These are phyloP conservation scores for Bombus ignitus DNA, from an alignment of 1,140 invertebrate genomes.

Conservation along the genomic window DNA sequence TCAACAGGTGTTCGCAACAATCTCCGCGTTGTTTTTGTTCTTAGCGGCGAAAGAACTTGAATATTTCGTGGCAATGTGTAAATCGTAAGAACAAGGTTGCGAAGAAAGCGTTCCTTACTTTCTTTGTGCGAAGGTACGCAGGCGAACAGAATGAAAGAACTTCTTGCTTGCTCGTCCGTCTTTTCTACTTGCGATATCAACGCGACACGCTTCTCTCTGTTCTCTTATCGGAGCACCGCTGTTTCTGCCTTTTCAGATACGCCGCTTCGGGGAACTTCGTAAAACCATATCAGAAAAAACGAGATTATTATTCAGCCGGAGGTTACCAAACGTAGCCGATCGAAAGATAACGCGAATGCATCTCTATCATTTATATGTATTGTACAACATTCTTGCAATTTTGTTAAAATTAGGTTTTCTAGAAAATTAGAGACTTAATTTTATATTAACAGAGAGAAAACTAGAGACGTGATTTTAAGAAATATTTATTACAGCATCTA, in stretches of 20 bases:
- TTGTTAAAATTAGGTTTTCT: neutral
- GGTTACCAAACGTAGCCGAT: neutral
- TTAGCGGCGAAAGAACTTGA: neutral
- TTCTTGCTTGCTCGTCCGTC: neutral
- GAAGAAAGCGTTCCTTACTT: neutral
- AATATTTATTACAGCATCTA: too few species aligned
- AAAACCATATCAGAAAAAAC: constrained; percentile 9
- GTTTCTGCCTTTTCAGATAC: constrained; percentile 13
- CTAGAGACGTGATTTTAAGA: too few species aligned
- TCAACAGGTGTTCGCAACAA: constrained; percentile 25
- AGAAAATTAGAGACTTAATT: neutral
- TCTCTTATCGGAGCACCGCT: constrained; percentile 4
- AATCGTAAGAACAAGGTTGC: constrained; percentile 1
- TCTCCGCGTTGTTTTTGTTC: neutral
- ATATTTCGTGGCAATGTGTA: constrained; percentile 10
- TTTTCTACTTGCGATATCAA: neutral
- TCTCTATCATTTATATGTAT: neutral
- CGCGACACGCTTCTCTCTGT: neutral
- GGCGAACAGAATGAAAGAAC: constrained; percentile 8
- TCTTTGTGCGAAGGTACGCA: neutral
- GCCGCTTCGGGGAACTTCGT: neutral
- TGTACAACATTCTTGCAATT: neutral
- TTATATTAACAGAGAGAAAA: too few species aligned
- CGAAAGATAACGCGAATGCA: neutral
- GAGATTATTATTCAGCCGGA: constrained; percentile 6